Percentiles rank a stretch among this genome's conserved stretches.
These are phyloP conservation scores for Hippocampus kuda DNA, from an alignment of 2,797 vertebrate genomes.

Conservation along the genomic window DNA sequence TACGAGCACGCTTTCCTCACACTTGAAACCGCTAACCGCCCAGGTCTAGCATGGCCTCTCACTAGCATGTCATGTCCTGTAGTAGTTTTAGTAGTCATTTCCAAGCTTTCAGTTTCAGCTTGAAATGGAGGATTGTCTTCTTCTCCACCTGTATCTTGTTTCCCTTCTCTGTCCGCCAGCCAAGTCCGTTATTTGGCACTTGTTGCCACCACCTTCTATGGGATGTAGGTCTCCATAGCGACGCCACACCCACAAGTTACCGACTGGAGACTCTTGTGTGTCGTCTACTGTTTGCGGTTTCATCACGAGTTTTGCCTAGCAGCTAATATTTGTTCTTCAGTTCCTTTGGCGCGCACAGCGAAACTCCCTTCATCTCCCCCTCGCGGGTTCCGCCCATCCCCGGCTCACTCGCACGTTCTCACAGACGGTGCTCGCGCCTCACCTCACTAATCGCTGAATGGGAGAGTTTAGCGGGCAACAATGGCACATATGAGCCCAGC, in stretches of 20 bases:
- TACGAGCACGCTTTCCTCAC: no score
- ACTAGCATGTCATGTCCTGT: no score
- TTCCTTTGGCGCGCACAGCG: conserved; percentile 3
- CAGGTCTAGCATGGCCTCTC: no score
- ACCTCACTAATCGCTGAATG: conserved; percentile 59
- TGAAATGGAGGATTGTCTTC: background rate
- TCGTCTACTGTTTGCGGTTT: conserved; percentile 9
- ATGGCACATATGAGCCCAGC: conserved; percentile 57
- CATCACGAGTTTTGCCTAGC: conserved; percentile 12
- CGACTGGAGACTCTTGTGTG: background rate
- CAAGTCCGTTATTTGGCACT: conserved; percentile 47
- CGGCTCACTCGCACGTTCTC: conserved; percentile 19
- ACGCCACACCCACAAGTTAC: conserved; percentile 40
- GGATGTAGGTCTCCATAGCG: conserved; percentile 30
- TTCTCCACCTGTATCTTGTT: background rate
- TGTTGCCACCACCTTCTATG: conserved; percentile 35
- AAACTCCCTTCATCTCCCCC: conserved; percentile 24
- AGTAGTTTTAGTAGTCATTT: no score
- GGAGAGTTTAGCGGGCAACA: conserved; percentile 54
- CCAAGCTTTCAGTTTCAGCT: background rate
- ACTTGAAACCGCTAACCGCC: no score
- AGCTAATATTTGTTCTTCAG: conserved; percentile 8
- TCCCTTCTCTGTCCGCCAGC: background rate
- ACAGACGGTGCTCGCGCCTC: conserved; percentile 39
- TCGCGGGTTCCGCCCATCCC: conserved; percentile 32